These are phyloP conservation scores for Eubucco bourcierii DNA, from an alignment of 2,113 vertebrate species.

Conservation along the genomic window DNA sequence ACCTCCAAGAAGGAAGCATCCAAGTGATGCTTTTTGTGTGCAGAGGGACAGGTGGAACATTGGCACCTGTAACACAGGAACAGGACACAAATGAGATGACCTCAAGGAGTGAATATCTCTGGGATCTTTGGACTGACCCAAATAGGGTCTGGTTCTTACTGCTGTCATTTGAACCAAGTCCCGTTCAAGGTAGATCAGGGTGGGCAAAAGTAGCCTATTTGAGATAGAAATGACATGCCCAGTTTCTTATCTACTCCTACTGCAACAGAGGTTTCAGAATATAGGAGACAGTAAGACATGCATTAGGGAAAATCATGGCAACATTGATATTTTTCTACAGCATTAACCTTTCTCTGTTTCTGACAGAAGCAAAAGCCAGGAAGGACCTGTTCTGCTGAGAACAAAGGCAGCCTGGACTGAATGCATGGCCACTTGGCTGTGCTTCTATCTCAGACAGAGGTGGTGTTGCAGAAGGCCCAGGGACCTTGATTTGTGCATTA, in stretches of 20 bases:
- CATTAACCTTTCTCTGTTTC: not conserved
- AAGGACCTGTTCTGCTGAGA: not conserved
- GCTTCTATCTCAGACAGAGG: not conserved
- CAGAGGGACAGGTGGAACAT: not conserved
- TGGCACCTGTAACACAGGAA: not conserved
- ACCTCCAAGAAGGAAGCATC: no score
- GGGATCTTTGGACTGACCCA: not conserved
- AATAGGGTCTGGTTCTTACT: not conserved
- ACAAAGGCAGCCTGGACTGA: not conserved
- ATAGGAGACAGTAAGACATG: accelerated
- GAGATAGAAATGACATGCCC: accelerated
- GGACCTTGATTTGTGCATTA: not conserved
- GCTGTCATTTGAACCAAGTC: not conserved
- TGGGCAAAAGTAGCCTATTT: not conserved
- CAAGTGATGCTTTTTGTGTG: not conserved
- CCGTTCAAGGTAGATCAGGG: not conserved
- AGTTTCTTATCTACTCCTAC: not conserved
- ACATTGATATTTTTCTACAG: not conserved
- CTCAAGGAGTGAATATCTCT: not conserved
- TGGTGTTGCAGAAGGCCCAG: not conserved
- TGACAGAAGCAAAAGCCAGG: accelerated
- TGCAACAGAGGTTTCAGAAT: not conserved
- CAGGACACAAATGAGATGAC: not conserved
- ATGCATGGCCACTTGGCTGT: accelerated
- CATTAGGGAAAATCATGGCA: not conserved